Conservation (phyloP, 1,140 invertebrate genomes). For the Drosophila kanapiae region DNA sequence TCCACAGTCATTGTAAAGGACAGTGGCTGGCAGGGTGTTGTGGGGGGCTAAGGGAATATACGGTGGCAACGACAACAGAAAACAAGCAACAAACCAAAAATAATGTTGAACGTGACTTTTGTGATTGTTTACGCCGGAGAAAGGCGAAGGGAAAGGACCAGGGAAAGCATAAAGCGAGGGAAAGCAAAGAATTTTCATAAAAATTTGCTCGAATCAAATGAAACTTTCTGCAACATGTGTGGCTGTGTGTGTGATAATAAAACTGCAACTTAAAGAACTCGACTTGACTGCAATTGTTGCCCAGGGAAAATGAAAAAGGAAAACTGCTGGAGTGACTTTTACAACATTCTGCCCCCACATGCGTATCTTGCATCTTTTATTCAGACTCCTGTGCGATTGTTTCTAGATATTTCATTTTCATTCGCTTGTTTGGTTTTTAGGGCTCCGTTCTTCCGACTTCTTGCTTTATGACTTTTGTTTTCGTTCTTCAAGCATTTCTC, state of each 20-base stretch:
- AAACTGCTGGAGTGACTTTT: conserved; percentile 73
- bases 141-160: neutral
- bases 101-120: conserved; percentile 84
- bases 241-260: conserved; percentile 67
- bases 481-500: conserved; percentile 14
- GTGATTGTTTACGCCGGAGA: conserved; percentile 71
- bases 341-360: conserved; percentile 49
- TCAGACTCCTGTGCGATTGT: conserved; percentile 59
- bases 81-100: conserved; percentile 83
- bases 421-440: conserved; percentile 20
- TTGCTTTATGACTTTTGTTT: conserved; percentile 73
- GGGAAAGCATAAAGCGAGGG: conserved; percentile 31
- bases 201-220: conserved; percentile 81
- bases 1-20: conserved; percentile 65
- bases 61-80: conserved; percentile 38
- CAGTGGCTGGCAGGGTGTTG: neutral
- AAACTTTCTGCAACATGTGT: conserved; percentile 61
- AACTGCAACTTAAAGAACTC: conserved; percentile 81
- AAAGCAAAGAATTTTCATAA: conserved; percentile 77
- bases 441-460: conserved; percentile 24
- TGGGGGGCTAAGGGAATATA: neutral
- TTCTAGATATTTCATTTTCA: conserved; percentile 67
- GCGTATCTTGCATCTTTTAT: conserved; percentile 59
- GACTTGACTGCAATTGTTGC: conserved; percentile 83
- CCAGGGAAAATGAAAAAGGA: conserved; percentile 55